Conservation (phyloP, 2,113 vertebrate species). For the Thermophis baileyi region DNA sequence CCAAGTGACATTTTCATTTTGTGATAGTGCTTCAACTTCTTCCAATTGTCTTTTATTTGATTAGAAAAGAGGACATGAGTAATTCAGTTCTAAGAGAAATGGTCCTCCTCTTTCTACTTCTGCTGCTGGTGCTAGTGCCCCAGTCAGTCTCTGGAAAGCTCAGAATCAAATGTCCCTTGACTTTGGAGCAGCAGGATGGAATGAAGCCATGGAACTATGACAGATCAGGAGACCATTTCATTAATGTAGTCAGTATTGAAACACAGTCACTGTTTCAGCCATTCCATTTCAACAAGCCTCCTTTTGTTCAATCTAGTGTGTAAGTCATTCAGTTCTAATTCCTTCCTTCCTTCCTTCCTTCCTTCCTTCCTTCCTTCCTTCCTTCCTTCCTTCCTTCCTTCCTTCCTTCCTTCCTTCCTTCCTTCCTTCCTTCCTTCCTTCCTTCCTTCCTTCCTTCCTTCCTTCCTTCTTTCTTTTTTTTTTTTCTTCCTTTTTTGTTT, state of each 20-base stretch:
- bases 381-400: too few relatives aligned
- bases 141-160: background rate
- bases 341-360: too few relatives aligned
- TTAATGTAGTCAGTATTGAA: background rate
- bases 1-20: background rate
- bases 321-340: background rate
- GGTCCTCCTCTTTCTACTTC: background rate
- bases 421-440: too few relatives aligned
- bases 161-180: too few relatives aligned
- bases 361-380: too few relatives aligned
- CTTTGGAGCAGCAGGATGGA: too few relatives aligned
- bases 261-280: background rate
- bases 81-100: background rate
- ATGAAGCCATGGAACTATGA: background rate
- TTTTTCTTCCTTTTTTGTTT: too few relatives aligned
- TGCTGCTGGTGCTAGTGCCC: background rate
- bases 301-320: background rate
- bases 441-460: too few relatives aligned
- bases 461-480: too few relatives aligned
- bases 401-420: too few relatives aligned
- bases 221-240: background rate
- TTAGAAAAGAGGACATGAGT: background rate
- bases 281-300: background rate
- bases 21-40: too few relatives aligned
- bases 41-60: too few relatives aligned